These are phyloP conservation scores for Lycaena phlaeas DNA, from an alignment of 2,888 invertebrate species.

Conservation along the genomic window DNA sequence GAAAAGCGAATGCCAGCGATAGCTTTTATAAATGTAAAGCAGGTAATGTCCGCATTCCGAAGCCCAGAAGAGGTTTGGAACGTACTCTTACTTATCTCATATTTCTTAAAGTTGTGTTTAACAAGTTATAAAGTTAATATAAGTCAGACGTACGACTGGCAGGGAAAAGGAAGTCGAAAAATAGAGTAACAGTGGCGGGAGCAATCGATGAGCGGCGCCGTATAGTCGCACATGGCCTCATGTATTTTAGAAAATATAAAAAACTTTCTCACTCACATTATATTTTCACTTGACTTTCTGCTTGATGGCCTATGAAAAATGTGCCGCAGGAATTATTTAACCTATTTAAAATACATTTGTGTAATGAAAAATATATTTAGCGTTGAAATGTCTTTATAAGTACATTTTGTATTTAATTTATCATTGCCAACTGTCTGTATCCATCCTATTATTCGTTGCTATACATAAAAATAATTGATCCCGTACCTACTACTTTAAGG, in stretches of 20 bases:
- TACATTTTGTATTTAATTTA: no score
- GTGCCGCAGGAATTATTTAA: constrained; percentile 19
- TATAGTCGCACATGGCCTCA: constrained; percentile 28
- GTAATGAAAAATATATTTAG: not conserved
- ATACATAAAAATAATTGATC: no score
- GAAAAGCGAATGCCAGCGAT: constrained; percentile 22
- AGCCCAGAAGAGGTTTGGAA: constrained; percentile 37
- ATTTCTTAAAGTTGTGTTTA: constrained; percentile 59
- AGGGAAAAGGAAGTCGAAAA: constrained; percentile 51
- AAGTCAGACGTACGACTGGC: constrained; percentile 44
- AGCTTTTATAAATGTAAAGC: constrained; percentile 31
- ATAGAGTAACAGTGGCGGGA: constrained; percentile 43
- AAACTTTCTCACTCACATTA: constrained; percentile 31
- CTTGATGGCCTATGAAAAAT: constrained; percentile 17
- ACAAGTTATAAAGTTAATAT: constrained; percentile 63
- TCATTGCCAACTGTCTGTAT: no score
- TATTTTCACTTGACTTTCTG: constrained; percentile 25
- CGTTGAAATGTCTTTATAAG: not conserved
- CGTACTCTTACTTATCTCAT: constrained; percentile 43
- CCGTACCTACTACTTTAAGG: no score
- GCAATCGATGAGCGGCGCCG: constrained; percentile 44
- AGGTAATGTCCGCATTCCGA: constrained; percentile 36
- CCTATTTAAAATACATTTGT: not conserved
- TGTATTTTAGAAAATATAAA: constrained; percentile 37
- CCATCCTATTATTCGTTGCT: no score